A percentile compares a stretch with the other conserved stretches of the same genome.
These are phyloP conservation scores for Mohoua ochrocephala DNA, from an alignment of 2,113 vertebrate species.

Conservation along the genomic window DNA sequence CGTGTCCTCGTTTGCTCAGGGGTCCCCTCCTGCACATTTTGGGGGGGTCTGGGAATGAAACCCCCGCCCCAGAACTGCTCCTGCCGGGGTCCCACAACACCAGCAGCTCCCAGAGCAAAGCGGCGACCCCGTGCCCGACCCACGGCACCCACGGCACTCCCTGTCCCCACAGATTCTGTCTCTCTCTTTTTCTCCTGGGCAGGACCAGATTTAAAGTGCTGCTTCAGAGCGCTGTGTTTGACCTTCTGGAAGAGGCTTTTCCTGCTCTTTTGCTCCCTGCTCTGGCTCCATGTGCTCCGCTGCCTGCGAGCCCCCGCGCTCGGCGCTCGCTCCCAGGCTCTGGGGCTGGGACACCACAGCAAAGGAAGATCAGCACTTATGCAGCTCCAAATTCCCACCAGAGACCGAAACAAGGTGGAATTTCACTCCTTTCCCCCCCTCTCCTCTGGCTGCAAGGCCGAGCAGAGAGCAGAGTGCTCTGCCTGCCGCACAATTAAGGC, in stretches of 20 bases:
- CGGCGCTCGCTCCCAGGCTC: neutral
- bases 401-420: neutral
- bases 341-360: neutral
- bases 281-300: neutral
- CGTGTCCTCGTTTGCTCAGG: neutral
- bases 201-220: neutral
- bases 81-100: neutral
- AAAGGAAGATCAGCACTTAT: neutral
- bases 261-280: neutral
- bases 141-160: fast-evolving
- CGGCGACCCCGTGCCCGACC: neutral
- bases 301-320: neutral
- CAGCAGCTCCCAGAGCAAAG: neutral
- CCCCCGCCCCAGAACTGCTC: neutral
- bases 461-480: neutral
- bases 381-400: neutral
- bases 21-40: neutral
- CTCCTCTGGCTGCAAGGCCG: neutral
- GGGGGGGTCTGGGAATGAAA: neutral
- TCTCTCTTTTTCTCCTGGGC: neutral
- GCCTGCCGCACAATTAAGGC: neutral
- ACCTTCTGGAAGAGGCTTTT: neutral
- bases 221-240: neutral
- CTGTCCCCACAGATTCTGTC: neutral
- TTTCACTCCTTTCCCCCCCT: too few species aligned